Evolutionary conservation across 2,797 vertebrate genomes (phyloP), one percentile per base, ranked within the genome.

Genomic region (Oophaga sylvatica): DNA sequence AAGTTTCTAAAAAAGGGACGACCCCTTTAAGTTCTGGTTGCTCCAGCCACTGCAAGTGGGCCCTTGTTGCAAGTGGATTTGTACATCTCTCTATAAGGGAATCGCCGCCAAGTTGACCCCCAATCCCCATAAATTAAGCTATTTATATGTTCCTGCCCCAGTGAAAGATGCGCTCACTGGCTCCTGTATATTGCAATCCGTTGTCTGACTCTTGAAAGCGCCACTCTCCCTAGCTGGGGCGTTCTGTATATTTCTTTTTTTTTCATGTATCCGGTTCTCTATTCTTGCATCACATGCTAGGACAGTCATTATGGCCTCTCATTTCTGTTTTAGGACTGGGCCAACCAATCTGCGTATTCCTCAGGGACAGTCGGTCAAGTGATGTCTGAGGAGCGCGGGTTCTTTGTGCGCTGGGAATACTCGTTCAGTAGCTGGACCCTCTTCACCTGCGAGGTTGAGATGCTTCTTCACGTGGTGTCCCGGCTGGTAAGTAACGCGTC

Each of bases 371-470:
- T 97, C 67, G 98, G 98, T 7, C 97, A 98, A 80, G 98, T 99
- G 91, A 93, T 96, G 91, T 93, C 96, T 62, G 96, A 95, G 8
- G 96, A 97, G 7, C 95, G 96, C 80, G 96, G 96, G 71, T 97
- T 97, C 68, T 89, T 98, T 91, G 97, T 99, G 10, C 97, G 97
- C 77, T 99, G 98, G 98, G 97, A 99, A 0, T 96, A 97, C 91
- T 97, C 97, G 5, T 99, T 98, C 89, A 99, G 97, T 92, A 96
- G 97, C 91, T 99, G 98, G 98, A 98, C 97, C 4, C 95, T 99
- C 57, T 99, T 99, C 91, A 99, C 98, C 35, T 99, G 98, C 1
- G 98, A 99, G 94, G 96, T 99, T 83, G 98, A 99, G 93, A 99
- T 99, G 98, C 94, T 99, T 87, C 96, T 99, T 4, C 98, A 99